phyloP scores from a whole-genome alignment of 2,888 invertebrate genomes.

The Phragmatobia fuliginosa region DNA sequence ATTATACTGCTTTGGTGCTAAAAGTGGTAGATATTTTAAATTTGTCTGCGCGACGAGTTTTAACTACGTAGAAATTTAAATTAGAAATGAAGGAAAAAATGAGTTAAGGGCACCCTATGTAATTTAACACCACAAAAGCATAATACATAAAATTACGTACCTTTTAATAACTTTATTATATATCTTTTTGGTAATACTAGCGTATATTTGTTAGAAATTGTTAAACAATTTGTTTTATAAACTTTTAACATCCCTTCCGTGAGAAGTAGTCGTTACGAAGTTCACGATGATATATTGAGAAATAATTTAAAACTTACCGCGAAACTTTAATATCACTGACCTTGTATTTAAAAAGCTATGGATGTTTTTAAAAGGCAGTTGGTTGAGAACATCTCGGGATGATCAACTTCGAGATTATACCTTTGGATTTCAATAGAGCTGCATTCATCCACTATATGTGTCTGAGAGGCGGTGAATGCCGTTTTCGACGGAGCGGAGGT shows the following conservation, averaged over 20 bases:
- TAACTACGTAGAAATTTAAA: constrained; percentile 42
- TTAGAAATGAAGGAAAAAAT: constrained; percentile 45
- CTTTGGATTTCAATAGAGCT: constrained; percentile 58
- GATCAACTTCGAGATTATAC: constrained; percentile 43
- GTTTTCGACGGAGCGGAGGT: constrained; percentile 65
- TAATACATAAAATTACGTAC: background rate
- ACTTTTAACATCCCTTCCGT: constrained; percentile 45
- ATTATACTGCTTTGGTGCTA: constrained; percentile 68
- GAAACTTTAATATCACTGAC: constrained; percentile 13
- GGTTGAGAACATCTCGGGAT: constrained; percentile 17
- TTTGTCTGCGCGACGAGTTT: constrained; percentile 48
- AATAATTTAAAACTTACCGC: constrained; percentile 28
- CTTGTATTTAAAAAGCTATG: constrained; percentile 15
- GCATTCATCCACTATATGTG: constrained; percentile 65
- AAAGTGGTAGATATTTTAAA: constrained; percentile 56
- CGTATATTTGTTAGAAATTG: constrained; percentile 23
- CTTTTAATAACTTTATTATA: too few relatives aligned
- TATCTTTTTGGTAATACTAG: constrained; percentile 18
- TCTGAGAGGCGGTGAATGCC: constrained; percentile 67
- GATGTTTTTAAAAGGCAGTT: constrained; percentile 18
- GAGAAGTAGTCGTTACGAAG: constrained; percentile 24
- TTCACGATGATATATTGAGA: constrained; percentile 27
- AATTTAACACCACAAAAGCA: too few relatives aligned
- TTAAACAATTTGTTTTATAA: constrained; percentile 37
- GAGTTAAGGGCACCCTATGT: constrained; percentile 27